These are phyloP conservation scores for Hipparchia semele DNA, from an alignment of 2,888 invertebrate genomes.

Conservation along the genomic window DNA sequence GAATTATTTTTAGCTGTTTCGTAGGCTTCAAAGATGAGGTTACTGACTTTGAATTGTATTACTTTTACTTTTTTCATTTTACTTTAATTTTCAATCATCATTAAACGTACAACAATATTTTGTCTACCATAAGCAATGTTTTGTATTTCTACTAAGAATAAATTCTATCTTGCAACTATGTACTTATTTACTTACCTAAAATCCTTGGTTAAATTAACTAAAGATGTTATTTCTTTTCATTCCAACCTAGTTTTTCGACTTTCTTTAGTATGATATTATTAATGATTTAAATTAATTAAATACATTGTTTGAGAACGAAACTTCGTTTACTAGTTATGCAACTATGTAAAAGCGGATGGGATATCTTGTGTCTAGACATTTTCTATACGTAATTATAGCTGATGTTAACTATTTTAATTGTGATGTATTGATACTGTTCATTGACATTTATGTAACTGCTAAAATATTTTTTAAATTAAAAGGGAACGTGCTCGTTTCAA, in stretches of 20 bases:
- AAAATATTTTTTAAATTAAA: background rate
- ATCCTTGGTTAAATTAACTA: too few relatives aligned
- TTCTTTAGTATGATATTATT: too few relatives aligned
- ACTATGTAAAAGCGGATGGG: slow-evolving; percentile 3
- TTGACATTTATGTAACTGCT: slow-evolving; percentile 10
- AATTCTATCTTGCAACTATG: too few relatives aligned
- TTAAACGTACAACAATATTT: too few relatives aligned
- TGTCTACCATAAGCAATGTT: too few relatives aligned
- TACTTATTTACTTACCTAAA: too few relatives aligned
- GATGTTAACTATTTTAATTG: background rate
- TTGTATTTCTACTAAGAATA: too few relatives aligned
- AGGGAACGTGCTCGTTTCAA: background rate
- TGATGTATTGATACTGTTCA: slow-evolving; percentile 4
- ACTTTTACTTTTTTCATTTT: background rate
- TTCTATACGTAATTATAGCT: slow-evolving; percentile 4
- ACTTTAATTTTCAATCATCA: too few relatives aligned
- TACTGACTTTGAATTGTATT: background rate
- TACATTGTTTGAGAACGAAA: background rate
- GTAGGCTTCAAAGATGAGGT: background rate
- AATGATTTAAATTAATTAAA: background rate
- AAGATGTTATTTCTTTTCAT: too few relatives aligned
- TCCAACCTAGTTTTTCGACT: too few relatives aligned
- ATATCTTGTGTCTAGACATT: slow-evolving; percentile 13
- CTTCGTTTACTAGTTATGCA: background rate
- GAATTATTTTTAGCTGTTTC: background rate